Conservation (phyloP, 1,140 invertebrate genomes). For the Drosophila azteca region DNA sequence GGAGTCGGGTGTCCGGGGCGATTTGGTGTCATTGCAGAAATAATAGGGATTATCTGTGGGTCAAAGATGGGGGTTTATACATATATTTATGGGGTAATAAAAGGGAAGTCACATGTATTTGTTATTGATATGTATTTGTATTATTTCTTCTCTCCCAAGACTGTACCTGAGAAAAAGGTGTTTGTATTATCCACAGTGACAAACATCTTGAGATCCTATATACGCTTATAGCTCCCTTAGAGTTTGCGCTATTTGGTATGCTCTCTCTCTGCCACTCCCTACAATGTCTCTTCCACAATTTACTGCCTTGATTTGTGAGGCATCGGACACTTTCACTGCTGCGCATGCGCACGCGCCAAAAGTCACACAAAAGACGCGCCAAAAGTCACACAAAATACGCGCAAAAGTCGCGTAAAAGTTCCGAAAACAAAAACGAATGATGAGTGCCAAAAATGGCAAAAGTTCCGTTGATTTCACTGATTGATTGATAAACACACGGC, state of each 20-base stretch:
- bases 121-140: too few relatives aligned
- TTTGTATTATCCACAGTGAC: slow-evolving; percentile 81
- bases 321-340: slow-evolving; percentile 74
- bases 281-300: slow-evolving; percentile 33
- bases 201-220: slow-evolving; percentile 72
- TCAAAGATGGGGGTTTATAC: background rate
- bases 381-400: slow-evolving; percentile 9
- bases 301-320: slow-evolving; percentile 54
- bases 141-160: too few relatives aligned
- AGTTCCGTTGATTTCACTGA: slow-evolving; percentile 45
- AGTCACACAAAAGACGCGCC: slow-evolving; percentile 5
- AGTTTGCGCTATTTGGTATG: background rate
- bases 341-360: slow-evolving; percentile 69
- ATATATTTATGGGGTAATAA: background rate
- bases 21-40: slow-evolving; percentile 81
- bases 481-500: slow-evolving; percentile 35
- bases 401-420: slow-evolving; percentile 7
- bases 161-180: slow-evolving; percentile 80
- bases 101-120: background rate
- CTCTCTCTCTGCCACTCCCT: slow-evolving; percentile 14
- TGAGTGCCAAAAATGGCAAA: slow-evolving; percentile 55
- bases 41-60: slow-evolving; percentile 79
- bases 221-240: background rate
- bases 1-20: slow-evolving; percentile 80
- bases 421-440: slow-evolving; percentile 1